Evolutionary conservation across 2,888 invertebrate genomes (phyloP).

Genomic region (Orthonevra nobilis): DNA sequence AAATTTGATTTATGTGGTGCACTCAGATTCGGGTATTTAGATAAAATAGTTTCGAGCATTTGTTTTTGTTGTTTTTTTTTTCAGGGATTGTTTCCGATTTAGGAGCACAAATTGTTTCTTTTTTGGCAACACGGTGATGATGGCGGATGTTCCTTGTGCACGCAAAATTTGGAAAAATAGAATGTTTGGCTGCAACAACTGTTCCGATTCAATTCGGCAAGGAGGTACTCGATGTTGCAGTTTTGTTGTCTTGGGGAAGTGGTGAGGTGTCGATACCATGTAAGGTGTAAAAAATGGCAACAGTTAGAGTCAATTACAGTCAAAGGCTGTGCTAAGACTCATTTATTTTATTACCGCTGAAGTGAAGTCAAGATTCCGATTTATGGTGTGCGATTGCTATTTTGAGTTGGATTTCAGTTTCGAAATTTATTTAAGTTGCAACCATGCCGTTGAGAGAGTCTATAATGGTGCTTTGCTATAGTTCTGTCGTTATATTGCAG

Average conservation of each 20-base stretch:
- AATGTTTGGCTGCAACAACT: too few species aligned
- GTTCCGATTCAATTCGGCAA: conserved; percentile 56
- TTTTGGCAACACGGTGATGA: conserved; percentile 6
- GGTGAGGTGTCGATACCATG: conserved; percentile 41
- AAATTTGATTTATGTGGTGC: conserved; percentile 65
- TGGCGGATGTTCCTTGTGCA: conserved; percentile 44
- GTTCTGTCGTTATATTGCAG: conserved; percentile 5
- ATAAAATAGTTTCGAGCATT: conserved; percentile 17
- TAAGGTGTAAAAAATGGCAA: conserved; percentile 63
- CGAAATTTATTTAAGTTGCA: background rate
- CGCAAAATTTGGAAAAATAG: conserved; percentile 42
- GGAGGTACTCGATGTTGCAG: conserved; percentile 25
- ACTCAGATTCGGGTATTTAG: conserved; percentile 59
- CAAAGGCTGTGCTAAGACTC: conserved; percentile 45
- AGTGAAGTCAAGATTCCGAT: conserved; percentile 28
- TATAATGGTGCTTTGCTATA: background rate
- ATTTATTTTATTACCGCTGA: conserved; percentile 52
- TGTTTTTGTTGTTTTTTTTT: conserved; percentile 16
- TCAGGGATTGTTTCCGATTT: conserved; percentile 66
- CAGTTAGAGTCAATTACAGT: conserved; percentile 62
- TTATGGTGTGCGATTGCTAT: conserved; percentile 26
- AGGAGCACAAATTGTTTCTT: conserved; percentile 30
- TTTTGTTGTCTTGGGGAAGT: conserved; percentile 15
- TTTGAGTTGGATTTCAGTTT: background rate
- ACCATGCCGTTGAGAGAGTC: background rate